Evolutionary conservation across 2,888 invertebrate species (phyloP), one percentile per base, ranked within the genome.

Genomic region (Torymus aiolomorphi): DNA sequence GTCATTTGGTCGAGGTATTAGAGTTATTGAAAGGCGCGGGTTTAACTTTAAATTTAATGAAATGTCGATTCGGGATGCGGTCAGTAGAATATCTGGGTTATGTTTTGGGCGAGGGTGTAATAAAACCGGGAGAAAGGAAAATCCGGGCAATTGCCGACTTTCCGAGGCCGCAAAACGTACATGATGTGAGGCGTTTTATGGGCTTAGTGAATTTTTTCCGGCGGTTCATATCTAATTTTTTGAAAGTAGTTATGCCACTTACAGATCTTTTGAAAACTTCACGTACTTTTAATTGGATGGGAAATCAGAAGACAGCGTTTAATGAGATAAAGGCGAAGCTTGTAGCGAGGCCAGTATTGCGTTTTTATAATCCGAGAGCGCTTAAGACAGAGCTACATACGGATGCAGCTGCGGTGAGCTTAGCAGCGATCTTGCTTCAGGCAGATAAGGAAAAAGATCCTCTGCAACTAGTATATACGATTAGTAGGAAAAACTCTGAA

Each of bases 381-480:
- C 24, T 11, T 2, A 56, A 52, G 5, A 80, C 79, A 12, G 82
- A 83, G 52, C 49, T 83, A 14, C 81, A 83, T 69, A 83, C 83
- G 0, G 82, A 83, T 61, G 84, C 83, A 13, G 80, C 76, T 13
- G 56, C 75, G 0, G 42, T 57, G 2, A 83, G 85, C 0, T 24
- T 84, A 1, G 82, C 74, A 0, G 83, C 80, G 0, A 83, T 84
- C 63, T 42, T 85, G 5, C 52, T 85, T 0, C 84, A 85, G 62
- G 59, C 57, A 0, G 71, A 79, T 16, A 52, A 24, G 0, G 62
- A 73, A 0, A 59, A 62, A 1, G 76, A 63, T 4, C 57, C 69
- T 18, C 66, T 83, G 51, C 65, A 69, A 5, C 77, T 78, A 0
- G 61, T 80, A 10, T 80, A 79, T 52, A 80, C 81, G 0, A 42